These are phyloP conservation scores for Mellilla xanthometata DNA, from an alignment of 2,888 invertebrate species.

Conservation along the genomic window DNA sequence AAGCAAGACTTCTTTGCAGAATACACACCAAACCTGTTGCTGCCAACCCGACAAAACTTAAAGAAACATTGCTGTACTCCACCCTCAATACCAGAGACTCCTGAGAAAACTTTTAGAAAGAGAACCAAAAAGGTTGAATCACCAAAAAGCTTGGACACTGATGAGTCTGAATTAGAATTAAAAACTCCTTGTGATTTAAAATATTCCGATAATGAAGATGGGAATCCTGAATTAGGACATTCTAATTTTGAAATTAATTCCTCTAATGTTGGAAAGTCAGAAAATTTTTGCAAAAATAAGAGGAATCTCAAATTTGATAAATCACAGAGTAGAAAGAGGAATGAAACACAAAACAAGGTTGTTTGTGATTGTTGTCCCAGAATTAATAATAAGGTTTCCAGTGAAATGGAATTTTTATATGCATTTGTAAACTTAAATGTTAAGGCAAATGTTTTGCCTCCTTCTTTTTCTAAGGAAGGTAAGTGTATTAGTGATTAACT, in stretches of 20 bases:
- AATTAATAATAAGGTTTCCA: conserved; percentile 27
- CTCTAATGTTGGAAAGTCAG: conserved; percentile 1
- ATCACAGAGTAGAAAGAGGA: conserved; percentile 14
- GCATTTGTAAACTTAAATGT: conserved; percentile 70
- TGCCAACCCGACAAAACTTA: conserved; percentile 36
- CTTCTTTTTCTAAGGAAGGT: conserved; percentile 71
- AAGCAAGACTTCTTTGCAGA: conserved; percentile 67
- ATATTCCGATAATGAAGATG: not conserved
- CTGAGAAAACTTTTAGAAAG: conserved; percentile 17
- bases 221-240: not conserved
- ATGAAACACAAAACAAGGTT: conserved; percentile 21
- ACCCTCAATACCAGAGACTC: conserved; percentile 31
- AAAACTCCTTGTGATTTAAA: not conserved
- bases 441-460: conserved; percentile 62
- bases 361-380: conserved; percentile 49
- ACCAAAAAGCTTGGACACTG: conserved; percentile 12
- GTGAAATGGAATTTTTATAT: conserved; percentile 60
- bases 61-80: conserved; percentile 53
- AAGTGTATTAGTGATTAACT: conserved; percentile 13
- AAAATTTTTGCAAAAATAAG: no score
- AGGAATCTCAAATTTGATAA: conserved; percentile 4
- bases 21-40: conserved; percentile 50
- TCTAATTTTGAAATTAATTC: not conserved
- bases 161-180: conserved; percentile 14
- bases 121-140: conserved; percentile 22